Percentiles rank a stretch among this genome's conserved stretches.
Conservation (phyloP, 2,797 vertebrate species). For the Mallotus villosus region DNA sequence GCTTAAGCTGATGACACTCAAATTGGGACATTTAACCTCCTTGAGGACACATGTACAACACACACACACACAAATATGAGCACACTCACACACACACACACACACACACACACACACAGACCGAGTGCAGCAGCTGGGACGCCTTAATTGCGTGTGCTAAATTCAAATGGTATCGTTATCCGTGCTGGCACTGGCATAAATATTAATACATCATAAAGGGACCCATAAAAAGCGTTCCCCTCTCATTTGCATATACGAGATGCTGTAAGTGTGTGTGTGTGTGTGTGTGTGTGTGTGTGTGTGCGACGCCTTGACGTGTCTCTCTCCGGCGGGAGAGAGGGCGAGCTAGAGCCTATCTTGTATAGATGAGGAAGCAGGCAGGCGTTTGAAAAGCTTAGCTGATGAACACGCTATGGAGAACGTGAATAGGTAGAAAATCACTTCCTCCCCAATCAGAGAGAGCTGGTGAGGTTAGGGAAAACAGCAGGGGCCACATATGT, state of each 20-base stretch:
- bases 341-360: conserved; percentile 25
- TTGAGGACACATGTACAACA: no score
- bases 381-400: background rate
- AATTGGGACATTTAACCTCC: background rate
- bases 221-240: conserved; percentile 45
- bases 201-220: conserved; percentile 72
- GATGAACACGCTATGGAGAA: conserved; percentile 3
- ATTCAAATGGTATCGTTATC: conserved; percentile 62
- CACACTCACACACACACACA: conserved; percentile 7
- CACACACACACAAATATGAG: background rate
- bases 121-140: conserved; percentile 58
- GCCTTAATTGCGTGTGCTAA: conserved; percentile 66
- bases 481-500: conserved; percentile 26
- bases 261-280: conserved; percentile 59
- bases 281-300: conserved; percentile 39
- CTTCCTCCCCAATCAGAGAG: conserved; percentile 34
- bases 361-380: conserved; percentile 28
- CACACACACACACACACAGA: conserved; percentile 20
- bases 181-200: conserved; percentile 60
- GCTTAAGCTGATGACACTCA: background rate
- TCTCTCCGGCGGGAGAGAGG: conserved; percentile 11
- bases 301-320: conserved; percentile 4
- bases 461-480: conserved; percentile 24
- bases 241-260: conserved; percentile 58
- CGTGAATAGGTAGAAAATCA: conserved; percentile 50